Evolutionary conservation across 2,113 vertebrate genomes (phyloP).

Genomic region (Orthonyx spaldingii): DNA sequence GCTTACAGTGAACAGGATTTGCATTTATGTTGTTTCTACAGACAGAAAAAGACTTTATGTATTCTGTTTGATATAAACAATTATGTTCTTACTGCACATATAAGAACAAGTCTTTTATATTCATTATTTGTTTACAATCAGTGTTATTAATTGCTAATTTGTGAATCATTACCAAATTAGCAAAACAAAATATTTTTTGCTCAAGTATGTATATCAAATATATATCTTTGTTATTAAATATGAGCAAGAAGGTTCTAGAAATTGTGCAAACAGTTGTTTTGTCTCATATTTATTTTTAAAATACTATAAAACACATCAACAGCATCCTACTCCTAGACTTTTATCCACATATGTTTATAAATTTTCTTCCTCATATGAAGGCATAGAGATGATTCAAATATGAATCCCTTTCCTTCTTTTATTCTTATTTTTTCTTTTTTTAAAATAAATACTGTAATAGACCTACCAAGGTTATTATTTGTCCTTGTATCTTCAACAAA

Average conservation of each 20-base stretch:
- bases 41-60: not conserved
- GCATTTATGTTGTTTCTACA: not conserved
- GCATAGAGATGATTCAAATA: constrained; percentile 62
- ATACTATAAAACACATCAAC: constrained; percentile 29
- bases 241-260: not conserved
- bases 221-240: not conserved
- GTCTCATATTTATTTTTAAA: not conserved
- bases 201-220: not conserved
- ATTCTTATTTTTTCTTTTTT: not conserved
- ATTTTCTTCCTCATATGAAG: constrained; percentile 26
- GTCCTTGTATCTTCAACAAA: constrained; percentile 71
- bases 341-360: constrained; percentile 38
- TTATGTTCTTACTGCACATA: not conserved
- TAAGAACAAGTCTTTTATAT: not conserved
- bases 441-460: constrained; percentile 63
- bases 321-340: constrained; percentile 35
- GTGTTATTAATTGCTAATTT: not conserved
- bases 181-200: not conserved
- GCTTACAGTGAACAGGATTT: not conserved
- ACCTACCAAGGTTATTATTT: constrained; percentile 72
- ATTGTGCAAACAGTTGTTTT: not conserved
- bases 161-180: not conserved
- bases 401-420: constrained; percentile 46
- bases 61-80: not conserved
- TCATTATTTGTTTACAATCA: not conserved